Conservation (phyloP, 2,888 invertebrate species). For the Germaria angustata region DNA sequence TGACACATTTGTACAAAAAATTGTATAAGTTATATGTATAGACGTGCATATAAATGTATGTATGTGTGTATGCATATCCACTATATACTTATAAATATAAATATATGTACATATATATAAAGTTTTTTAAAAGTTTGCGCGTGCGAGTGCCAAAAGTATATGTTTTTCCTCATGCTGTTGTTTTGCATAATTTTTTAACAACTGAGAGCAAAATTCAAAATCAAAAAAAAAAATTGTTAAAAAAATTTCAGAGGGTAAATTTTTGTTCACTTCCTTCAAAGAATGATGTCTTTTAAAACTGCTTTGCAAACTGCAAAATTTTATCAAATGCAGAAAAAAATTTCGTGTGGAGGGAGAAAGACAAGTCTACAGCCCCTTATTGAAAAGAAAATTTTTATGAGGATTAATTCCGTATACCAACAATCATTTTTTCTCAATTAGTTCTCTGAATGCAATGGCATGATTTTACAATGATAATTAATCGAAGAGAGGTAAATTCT, state of each 20-base stretch:
- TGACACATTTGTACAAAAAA: slow-evolving; percentile 60
- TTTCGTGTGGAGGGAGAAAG: too few species aligned
- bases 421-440: too few species aligned
- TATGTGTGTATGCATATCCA: not conserved
- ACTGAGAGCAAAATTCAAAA: not conserved
- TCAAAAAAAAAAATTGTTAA: not conserved
- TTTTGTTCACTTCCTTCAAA: too few species aligned
- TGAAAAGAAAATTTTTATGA: too few species aligned
- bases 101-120: not conserved
- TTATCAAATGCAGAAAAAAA: too few species aligned
- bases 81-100: not conserved
- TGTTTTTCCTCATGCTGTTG: not conserved
- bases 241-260: not conserved
- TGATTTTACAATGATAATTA: too few species aligned
- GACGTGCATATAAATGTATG: not conserved
- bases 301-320: too few species aligned
- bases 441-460: too few species aligned
- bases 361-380: too few species aligned
- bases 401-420: too few species aligned
- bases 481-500: too few species aligned
- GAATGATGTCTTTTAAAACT: too few species aligned
- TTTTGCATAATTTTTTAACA: not conserved
- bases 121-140: not conserved
- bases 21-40: not conserved
- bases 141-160: not conserved